Percentiles rank a stretch among this genome's conserved stretches.
Conservation (phyloP, 2,797 vertebrate species). For the Pseudomugil gertrudae region DNA sequence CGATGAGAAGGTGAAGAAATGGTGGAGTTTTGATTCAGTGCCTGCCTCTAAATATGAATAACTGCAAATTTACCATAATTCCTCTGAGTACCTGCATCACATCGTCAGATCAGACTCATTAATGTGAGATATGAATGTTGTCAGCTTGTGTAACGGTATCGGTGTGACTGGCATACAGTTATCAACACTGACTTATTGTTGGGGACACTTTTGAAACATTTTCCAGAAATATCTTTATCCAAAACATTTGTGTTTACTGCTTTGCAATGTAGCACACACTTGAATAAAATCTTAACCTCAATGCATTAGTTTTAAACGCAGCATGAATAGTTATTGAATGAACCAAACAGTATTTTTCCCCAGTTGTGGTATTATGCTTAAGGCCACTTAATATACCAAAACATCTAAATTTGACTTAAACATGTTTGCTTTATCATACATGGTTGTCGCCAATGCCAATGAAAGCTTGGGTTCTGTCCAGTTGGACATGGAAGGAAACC, state of each 20-base stretch:
- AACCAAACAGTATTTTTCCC: not conserved
- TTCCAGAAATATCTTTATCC: not conserved
- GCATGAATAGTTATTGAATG: not conserved
- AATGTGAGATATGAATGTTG: conserved; percentile 23
- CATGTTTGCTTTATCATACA: too few species aligned
- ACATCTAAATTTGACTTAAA: not conserved
- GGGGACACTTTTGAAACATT: not conserved
- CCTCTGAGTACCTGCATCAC: conserved; percentile 21
- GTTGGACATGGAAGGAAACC: conserved; percentile 1
- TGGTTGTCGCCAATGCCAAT: too few species aligned
- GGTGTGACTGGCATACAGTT: conserved; percentile 22
- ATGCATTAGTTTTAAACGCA: not conserved
- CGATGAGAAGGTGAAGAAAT: conserved; percentile 40
- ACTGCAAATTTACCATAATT: conserved; percentile 3
- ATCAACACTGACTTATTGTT: conserved; percentile 38
- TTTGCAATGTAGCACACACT: conserved; percentile 23
- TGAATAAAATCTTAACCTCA: not conserved
- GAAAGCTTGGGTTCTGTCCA: not conserved
- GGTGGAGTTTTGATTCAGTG: conserved; percentile 35
- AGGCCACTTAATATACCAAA: not conserved
- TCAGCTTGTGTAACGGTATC: conserved; percentile 35
- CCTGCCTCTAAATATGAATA: conserved; percentile 29
- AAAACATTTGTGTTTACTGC: conserved; percentile 14
- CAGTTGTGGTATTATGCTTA: not conserved
- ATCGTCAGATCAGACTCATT: conserved; percentile 39